A percentile compares a stretch with the other conserved stretches of the same genome.
Evolutionary conservation across 2,797 vertebrate genomes (phyloP).

Genomic region (Hippocampus kuda): DNA sequence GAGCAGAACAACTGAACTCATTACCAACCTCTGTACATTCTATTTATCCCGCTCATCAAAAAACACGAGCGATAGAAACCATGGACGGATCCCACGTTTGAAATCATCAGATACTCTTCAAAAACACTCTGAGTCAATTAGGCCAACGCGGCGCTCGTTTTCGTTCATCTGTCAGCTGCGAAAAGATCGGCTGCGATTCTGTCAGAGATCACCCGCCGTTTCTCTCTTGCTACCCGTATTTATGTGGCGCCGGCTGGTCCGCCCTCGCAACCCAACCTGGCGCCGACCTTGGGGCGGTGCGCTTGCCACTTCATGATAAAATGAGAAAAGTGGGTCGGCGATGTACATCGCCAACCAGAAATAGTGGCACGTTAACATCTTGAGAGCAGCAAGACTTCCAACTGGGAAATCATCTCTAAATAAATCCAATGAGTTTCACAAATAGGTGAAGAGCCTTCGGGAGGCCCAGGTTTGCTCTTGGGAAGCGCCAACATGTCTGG

Average conservation of each 20-base stretch:
- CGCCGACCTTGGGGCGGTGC: constrained; percentile 48
- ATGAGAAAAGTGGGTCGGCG: constrained; percentile 68
- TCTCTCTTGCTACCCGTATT: neutral
- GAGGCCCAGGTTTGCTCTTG: constrained; percentile 61
- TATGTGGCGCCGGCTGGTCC: neutral
- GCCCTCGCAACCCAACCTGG: constrained; percentile 27
- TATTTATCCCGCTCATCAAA: no score
- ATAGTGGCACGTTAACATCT: constrained; percentile 67
- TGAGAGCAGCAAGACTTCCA: constrained; percentile 60
- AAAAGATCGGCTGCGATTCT: neutral
- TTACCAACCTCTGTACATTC: no score
- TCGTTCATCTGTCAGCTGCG: neutral
- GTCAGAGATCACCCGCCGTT: neutral
- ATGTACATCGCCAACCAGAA: constrained; percentile 62
- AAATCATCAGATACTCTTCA: neutral
- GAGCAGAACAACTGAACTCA: no score
- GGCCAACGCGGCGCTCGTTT: neutral
- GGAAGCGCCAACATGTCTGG: constrained; percentile 61
- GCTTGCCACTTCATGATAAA: constrained; percentile 62
- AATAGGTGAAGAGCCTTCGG: constrained; percentile 67
- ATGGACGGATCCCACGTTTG: neutral
- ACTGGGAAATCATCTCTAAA: constrained; percentile 74
- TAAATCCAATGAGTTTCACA: constrained; percentile 72
- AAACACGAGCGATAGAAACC: no score
- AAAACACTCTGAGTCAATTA: neutral